phyloP scores from a whole-genome alignment of 1,140 invertebrate species.

The Piezodorus guildinii region DNA sequence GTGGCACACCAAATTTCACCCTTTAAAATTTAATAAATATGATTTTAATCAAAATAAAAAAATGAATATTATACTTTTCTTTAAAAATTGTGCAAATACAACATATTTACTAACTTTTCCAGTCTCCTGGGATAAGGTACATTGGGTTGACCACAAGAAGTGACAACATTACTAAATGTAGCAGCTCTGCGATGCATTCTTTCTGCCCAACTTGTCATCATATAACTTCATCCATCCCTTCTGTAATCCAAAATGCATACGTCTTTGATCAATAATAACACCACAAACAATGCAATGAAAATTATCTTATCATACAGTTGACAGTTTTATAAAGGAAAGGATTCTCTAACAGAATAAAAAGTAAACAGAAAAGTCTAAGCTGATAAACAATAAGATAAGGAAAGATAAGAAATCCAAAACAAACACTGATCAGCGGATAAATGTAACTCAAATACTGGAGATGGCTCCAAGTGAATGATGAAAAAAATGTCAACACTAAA shows the following conservation, averaged over 20 bases:
- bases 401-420: too few species aligned
- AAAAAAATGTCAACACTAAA: too few species aligned
- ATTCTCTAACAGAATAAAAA: too few species aligned
- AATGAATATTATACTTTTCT: neutral
- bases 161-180: slow-evolving; percentile 77
- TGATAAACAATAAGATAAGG: too few species aligned
- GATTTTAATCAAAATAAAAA: neutral
- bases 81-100: neutral
- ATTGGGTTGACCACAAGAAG: slow-evolving; percentile 66
- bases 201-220: slow-evolving; percentile 81
- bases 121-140: slow-evolving; percentile 65
- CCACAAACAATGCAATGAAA: too few species aligned
- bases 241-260: neutral
- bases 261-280: too few species aligned
- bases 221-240: slow-evolving; percentile 23
- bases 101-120: slow-evolving; percentile 51
- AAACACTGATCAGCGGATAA: too few species aligned
- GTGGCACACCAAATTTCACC: slow-evolving; percentile 82
- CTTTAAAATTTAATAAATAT: slow-evolving; percentile 32
- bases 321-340: too few species aligned
- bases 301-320: too few species aligned
- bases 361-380: too few species aligned
- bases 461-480: too few species aligned
- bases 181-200: slow-evolving; percentile 78
- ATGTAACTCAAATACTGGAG: too few species aligned